Evolutionary conservation across 1,140 invertebrate genomes (phyloP).

Genomic region (Musca vetustissima): DNA sequence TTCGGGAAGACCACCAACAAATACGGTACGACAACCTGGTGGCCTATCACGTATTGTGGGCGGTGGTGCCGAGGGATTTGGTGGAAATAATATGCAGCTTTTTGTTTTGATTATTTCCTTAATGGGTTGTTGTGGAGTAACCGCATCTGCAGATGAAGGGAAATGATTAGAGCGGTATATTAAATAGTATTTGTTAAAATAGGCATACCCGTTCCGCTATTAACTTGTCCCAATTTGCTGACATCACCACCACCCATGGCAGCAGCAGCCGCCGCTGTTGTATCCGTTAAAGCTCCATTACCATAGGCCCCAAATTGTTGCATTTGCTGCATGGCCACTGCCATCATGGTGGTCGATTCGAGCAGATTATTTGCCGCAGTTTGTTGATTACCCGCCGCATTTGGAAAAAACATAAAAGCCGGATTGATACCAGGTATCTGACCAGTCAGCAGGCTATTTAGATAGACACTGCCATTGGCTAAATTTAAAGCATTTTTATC

Average conservation of each 20-base stretch:
- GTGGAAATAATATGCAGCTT: constrained; percentile 83
- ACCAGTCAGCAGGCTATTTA: constrained; percentile 22
- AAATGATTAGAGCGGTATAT: neutral
- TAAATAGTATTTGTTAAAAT: neutral
- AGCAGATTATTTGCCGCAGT: constrained; percentile 32
- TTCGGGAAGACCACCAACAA: constrained; percentile 91
- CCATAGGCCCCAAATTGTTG: constrained; percentile 37
- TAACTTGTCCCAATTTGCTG: neutral
- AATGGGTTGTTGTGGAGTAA: constrained; percentile 37
- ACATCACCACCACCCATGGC: neutral
- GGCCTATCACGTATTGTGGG: constrained; percentile 83
- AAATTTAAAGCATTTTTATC: constrained; percentile 9
- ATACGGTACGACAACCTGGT: constrained; percentile 88
- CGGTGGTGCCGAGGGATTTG: constrained; percentile 79
- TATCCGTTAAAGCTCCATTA: constrained; percentile 38
- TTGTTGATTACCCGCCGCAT: constrained; percentile 27
- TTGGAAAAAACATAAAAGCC: constrained; percentile 44
- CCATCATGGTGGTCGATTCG: constrained; percentile 49
- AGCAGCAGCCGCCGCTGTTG: constrained; percentile 21
- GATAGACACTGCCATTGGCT: constrained; percentile 19
- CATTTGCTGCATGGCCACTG: constrained; percentile 53
- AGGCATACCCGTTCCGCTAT: neutral
- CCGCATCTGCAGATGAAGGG: neutral
- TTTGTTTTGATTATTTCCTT: constrained; percentile 88
- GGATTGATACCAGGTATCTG: constrained; percentile 17